A percentile compares a stretch with the other conserved stretches of the same genome.
Conservation (phyloP, 2,797 vertebrate species). For the Numenius phaeopus region DNA sequence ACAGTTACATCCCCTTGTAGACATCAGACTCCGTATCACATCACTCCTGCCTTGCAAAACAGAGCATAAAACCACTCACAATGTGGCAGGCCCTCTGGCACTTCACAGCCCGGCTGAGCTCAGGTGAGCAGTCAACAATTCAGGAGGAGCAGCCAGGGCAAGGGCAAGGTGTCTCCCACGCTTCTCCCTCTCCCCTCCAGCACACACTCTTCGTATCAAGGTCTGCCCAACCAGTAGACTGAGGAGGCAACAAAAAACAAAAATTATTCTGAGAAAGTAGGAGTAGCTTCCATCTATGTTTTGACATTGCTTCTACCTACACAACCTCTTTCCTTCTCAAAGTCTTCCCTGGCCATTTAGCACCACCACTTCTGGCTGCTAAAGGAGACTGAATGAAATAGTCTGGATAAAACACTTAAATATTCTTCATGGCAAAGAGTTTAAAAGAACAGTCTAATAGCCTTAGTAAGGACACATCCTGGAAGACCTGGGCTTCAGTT, state of each 20-base stretch:
- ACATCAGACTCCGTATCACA: not conserved
- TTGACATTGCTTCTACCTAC: not conserved
- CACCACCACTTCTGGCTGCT: not conserved
- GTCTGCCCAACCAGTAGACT: not conserved
- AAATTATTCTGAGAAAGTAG: not conserved
- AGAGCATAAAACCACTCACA: not conserved
- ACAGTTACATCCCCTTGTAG: not conserved
- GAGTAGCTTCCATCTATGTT: not conserved
- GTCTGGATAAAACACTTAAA: not conserved
- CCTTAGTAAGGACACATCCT: not conserved
- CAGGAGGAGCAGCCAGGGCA: not conserved
- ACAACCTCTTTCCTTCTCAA: not conserved
- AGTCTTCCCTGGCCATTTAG: not conserved
- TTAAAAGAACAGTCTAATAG: not conserved
- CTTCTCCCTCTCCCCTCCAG: not conserved
- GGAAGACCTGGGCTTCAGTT: not conserved
- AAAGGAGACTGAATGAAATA: not conserved
- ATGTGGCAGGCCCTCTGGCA: not conserved
- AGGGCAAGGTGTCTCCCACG: not conserved
- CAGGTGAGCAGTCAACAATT: not conserved
- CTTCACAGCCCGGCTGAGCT: not conserved
- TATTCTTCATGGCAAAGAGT: not conserved
- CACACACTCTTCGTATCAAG: not conserved
- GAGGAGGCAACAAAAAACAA: not conserved
- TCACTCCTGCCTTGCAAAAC: not conserved